Percentiles rank a stretch among this genome's conserved stretches.
Evolutionary conservation across 2,113 vertebrate species (phyloP).

Genomic region (Meles meles): DNA sequence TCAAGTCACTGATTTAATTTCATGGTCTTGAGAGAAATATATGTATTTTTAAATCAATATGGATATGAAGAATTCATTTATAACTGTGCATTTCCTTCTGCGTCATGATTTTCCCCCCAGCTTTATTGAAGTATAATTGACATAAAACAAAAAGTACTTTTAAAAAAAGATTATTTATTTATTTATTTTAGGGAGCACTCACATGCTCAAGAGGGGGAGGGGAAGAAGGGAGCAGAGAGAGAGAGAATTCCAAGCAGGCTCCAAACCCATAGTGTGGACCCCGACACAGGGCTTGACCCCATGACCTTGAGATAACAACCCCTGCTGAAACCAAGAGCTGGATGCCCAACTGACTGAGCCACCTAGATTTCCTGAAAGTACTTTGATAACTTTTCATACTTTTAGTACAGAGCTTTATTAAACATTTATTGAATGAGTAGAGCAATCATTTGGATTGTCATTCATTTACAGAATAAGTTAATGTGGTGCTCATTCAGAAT

Average conservation of each 20-base stretch:
- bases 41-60: slow-evolving; percentile 19
- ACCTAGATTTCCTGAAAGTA: neutral
- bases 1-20: slow-evolving; percentile 23
- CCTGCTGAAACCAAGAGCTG: neutral
- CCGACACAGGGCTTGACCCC: neutral
- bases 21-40: neutral
- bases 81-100: neutral
- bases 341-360: neutral
- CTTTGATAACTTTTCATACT: neutral
- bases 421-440: slow-evolving; percentile 9
- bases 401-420: neutral
- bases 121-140: neutral
- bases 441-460: neutral
- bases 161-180: neutral
- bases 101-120: neutral
- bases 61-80: neutral
- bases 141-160: neutral
- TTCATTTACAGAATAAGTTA: neutral
- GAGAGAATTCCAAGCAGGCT: neutral
- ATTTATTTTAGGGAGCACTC: neutral
- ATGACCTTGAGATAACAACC: neutral
- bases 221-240: neutral
- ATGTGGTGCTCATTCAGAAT: neutral
- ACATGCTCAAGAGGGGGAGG: neutral
- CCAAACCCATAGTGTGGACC: neutral